A percentile compares a stretch with the other conserved stretches of the same genome.
Evolutionary conservation across 2,797 vertebrate species (phyloP).

Genomic region (Lacerta bilineata): DNA sequence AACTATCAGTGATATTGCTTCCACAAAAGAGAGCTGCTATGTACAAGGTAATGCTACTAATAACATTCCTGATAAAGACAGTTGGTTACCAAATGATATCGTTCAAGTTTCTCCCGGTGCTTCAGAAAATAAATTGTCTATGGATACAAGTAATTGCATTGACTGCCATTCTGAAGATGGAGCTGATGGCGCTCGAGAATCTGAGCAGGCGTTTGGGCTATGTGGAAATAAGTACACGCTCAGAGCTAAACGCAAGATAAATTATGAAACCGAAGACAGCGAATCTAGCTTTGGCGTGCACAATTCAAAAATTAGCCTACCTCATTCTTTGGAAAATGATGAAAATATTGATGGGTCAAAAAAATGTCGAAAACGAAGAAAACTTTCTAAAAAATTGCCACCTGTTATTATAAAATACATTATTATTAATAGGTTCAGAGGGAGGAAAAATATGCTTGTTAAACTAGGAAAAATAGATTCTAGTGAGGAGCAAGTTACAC

Average conservation of each 20-base stretch:
- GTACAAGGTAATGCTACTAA: constrained; percentile 76
- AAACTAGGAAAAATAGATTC: constrained; percentile 93
- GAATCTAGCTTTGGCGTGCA: constrained; percentile 83
- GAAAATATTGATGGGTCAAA: constrained; percentile 81
- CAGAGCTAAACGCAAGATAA: constrained; percentile 93
- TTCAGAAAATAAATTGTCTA: constrained; percentile 83
- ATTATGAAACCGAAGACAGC: constrained; percentile 88
- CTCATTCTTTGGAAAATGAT: constrained; percentile 77
- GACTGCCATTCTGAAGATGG: constrained; percentile 80
- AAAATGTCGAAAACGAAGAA: constrained; percentile 91
- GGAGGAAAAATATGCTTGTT: constrained; percentile 98
- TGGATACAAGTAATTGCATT: constrained; percentile 77
- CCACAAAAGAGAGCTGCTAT: constrained; percentile 79
- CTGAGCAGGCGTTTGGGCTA: constrained; percentile 86
- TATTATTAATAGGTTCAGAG: constrained; percentile 99
- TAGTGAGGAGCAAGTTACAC: constrained; percentile 87
- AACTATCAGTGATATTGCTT: constrained; percentile 65
- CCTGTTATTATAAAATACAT: constrained; percentile 99
- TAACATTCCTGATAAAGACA: constrained; percentile 78
- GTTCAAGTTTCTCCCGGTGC: constrained; percentile 77
- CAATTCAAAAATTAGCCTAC: constrained; percentile 84
- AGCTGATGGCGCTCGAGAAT: constrained; percentile 79
- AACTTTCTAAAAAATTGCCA: constrained; percentile 90
- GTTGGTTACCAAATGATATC: constrained; percentile 75
- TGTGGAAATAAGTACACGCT: constrained; percentile 96